phyloP scores from a whole-genome alignment of 1,140 invertebrate genomes.

The Phymorhynchus buccinoides region DNA sequence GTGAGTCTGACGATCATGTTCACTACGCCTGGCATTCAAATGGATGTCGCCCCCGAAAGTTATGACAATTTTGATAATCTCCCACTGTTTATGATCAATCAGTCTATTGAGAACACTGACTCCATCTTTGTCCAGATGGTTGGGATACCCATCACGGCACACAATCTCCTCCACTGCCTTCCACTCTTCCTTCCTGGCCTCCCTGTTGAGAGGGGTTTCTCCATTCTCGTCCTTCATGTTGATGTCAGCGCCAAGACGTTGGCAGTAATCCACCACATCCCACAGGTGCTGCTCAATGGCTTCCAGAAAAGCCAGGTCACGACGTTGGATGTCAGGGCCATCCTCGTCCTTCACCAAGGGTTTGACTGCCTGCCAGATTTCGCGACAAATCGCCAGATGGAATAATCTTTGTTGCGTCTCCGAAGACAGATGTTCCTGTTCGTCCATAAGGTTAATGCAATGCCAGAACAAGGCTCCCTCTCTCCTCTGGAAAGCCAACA shows the following conservation, averaged over 20 bases:
- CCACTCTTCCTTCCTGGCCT: conserved; percentile 12
- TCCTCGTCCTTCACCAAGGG: background rate
- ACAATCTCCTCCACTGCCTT: conserved; percentile 11
- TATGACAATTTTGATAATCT: background rate
- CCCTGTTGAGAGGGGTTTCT: background rate
- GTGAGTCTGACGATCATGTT: background rate
- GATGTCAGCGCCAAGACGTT: background rate
- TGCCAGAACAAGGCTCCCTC: background rate
- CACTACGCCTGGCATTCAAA: too few species aligned
- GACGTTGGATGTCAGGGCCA: background rate
- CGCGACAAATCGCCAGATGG: conserved; percentile 10
- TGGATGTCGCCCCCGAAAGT: background rate
- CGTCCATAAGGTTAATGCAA: background rate
- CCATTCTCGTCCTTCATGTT: conserved; percentile 9
- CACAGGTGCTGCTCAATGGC: conserved; percentile 9
- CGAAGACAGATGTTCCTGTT: background rate
- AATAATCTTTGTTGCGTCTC: background rate
- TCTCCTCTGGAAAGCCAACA: background rate
- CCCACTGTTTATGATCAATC: background rate
- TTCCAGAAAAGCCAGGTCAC: background rate
- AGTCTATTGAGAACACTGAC: background rate
- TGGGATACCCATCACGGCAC: background rate
- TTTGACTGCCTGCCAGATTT: conserved; percentile 8
- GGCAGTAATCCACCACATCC: conserved; percentile 21
- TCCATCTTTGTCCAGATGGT: background rate